Percentiles rank a stretch among this genome's conserved stretches.
These are phyloP conservation scores for Protobothrops flavoviridis DNA, from an alignment of 2,113 vertebrate genomes.

Conservation along the genomic window DNA sequence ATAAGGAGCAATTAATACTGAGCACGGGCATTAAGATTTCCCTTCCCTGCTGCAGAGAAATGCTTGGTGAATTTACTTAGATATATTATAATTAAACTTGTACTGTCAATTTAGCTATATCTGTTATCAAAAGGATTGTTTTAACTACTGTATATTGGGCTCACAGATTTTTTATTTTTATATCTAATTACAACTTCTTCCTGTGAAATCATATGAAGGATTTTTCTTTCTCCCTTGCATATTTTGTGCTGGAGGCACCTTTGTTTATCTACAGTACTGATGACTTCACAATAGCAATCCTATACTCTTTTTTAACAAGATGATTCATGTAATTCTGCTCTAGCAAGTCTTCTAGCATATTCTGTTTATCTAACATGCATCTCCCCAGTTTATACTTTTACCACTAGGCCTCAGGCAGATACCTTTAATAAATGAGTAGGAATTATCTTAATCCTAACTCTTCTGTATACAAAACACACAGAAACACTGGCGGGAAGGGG, in stretches of 20 bases:
- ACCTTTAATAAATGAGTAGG: neutral
- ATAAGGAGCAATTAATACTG: constrained; percentile 24
- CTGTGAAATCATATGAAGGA: constrained; percentile 40
- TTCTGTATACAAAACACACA: neutral
- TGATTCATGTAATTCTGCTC: neutral
- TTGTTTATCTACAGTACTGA: constrained; percentile 58
- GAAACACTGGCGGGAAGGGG: neutral
- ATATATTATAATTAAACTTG: accelerated
- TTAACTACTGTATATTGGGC: neutral
- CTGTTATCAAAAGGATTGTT: neutral
- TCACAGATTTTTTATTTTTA: constrained; percentile 13
- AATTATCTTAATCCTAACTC: neutral
- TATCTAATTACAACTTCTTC: constrained; percentile 27
- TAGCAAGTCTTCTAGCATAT: neutral
- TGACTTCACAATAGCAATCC: constrained; percentile 54
- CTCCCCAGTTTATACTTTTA: accelerated
- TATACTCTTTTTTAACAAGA: neutral
- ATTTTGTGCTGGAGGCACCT: constrained; percentile 58
- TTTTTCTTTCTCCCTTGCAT: constrained; percentile 62
- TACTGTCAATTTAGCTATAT: no score
- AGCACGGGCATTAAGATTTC: neutral
- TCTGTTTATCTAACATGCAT: neutral
- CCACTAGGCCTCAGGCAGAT: neutral
- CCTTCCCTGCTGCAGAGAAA: constrained; percentile 20
- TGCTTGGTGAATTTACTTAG: neutral